Conservation (phyloP, 1,140 invertebrate species). For the Wasmannia auropunctata region DNA sequence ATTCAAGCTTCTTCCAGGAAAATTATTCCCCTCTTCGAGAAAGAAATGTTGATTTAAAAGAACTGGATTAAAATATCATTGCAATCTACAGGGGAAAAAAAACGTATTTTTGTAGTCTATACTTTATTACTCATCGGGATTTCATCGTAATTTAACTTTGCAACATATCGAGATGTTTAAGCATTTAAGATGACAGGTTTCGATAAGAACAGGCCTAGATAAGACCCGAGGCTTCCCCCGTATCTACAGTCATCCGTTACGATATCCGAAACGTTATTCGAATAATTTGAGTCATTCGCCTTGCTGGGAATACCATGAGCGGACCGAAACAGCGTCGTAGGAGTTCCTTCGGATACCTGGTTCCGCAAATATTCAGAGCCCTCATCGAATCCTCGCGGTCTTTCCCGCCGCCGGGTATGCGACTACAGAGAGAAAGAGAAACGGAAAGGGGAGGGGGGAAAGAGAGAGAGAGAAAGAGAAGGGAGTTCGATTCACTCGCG, state of each 20-base stretch:
- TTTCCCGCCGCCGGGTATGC: conserved; percentile 11
- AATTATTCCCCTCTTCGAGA: background rate
- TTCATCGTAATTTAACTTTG: background rate
- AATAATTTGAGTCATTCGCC: conserved; percentile 32
- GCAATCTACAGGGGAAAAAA: background rate
- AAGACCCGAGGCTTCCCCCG: background rate
- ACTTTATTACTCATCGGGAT: background rate
- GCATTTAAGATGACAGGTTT: too few species aligned
- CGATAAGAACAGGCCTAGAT: background rate
- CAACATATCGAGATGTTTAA: background rate
- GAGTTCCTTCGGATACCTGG: conserved; percentile 50
- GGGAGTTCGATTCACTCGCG: background rate
- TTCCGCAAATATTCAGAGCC: conserved; percentile 53
- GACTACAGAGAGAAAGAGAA: background rate
- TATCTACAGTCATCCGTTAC: background rate
- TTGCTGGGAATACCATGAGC: conserved; percentile 46
- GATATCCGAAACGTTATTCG: background rate
- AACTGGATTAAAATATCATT: background rate
- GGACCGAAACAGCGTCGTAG: conserved; percentile 1
- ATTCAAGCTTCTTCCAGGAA: background rate
- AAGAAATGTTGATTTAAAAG: background rate
- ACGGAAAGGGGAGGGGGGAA: background rate
- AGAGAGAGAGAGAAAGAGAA: background rate
- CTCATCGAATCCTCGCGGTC: conserved; percentile 17
- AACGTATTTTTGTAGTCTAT: background rate